Conservation (phyloP, 2,113 vertebrate species). For the Peromyscus leucopus region DNA sequence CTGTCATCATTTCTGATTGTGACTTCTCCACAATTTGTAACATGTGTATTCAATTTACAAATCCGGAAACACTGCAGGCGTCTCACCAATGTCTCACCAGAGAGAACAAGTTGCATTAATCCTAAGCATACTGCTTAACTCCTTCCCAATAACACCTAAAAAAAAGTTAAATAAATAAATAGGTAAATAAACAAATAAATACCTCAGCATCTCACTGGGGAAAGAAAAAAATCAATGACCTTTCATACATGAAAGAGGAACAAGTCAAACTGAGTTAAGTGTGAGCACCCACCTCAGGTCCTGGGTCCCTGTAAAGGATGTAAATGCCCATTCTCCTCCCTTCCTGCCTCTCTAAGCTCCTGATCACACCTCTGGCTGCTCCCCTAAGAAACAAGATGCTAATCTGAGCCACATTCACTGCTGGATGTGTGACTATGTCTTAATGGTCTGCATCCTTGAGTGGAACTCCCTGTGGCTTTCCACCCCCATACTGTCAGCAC, state of each 20-base stretch:
- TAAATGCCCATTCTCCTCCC: neutral
- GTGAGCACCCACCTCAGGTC: neutral
- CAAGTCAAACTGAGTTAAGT: neutral
- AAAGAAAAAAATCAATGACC: neutral
- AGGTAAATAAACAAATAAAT: neutral
- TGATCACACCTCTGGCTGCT: neutral
- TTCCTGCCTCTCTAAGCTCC: neutral
- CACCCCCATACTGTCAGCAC: neutral
- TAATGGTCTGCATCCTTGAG: neutral
- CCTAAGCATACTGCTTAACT: neutral
- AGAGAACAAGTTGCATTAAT: neutral
- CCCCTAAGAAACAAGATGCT: neutral
- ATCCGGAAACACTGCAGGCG: neutral
- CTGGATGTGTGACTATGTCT: neutral
- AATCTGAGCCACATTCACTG: neutral
- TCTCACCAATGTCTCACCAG: neutral
- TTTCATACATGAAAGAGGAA: neutral
- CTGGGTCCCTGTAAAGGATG: neutral
- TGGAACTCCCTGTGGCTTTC: slow-evolving; percentile 24
- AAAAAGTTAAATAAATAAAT: neutral
- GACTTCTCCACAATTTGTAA: neutral
- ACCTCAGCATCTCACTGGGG: neutral
- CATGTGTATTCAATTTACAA: neutral
- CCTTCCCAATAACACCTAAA: neutral
- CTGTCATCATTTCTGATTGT: neutral